phyloP scores from a whole-genome alignment of 2,113 vertebrate species.

The Bungarus multicinctus region DNA sequence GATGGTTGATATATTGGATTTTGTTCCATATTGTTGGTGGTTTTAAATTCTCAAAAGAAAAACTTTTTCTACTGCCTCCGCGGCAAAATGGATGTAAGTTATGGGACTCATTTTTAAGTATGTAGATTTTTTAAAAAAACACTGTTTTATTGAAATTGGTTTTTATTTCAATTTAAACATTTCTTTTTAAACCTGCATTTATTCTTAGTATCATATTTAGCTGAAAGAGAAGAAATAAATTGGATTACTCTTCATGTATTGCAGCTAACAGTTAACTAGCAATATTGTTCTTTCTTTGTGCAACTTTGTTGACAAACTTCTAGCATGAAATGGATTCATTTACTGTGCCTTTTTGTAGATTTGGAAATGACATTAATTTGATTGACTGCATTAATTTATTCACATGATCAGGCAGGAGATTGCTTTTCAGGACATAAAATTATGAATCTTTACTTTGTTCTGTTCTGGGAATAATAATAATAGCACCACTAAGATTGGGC shows the following conservation, averaged over 20 bases:
- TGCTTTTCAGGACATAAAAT: background rate
- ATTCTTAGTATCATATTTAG: background rate
- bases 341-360: background rate
- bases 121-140: background rate
- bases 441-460: background rate
- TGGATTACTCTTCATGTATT: background rate
- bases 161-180: background rate
- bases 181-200: background rate
- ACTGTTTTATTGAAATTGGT: background rate
- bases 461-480: background rate
- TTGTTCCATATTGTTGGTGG: background rate
- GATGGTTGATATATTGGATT: background rate
- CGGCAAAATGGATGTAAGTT: background rate
- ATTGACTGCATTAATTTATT: background rate
- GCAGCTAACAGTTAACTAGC: background rate
- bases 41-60: background rate
- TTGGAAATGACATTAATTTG: background rate
- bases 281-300: background rate
- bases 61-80: background rate
- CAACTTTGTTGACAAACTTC: background rate
- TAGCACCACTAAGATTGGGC: background rate
- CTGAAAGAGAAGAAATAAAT: background rate
- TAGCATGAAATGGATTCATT: background rate
- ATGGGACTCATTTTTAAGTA: background rate
- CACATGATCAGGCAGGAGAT: background rate